phyloP scores from a whole-genome alignment of 2,888 invertebrate genomes.

The Nomada ferruginata region DNA sequence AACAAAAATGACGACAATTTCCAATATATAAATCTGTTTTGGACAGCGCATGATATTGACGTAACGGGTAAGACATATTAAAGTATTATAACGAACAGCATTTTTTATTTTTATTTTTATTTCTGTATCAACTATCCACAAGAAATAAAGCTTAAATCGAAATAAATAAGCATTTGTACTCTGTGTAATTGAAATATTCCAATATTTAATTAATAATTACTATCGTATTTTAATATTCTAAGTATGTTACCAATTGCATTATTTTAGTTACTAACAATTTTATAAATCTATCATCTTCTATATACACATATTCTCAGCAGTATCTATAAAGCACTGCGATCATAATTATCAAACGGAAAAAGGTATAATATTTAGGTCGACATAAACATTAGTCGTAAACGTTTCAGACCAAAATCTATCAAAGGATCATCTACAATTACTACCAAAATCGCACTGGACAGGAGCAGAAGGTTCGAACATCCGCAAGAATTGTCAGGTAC shows the following conservation, averaged over 20 bases:
- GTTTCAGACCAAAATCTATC: slow-evolving; percentile 33
- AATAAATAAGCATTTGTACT: neutral
- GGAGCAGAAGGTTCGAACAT: slow-evolving; percentile 6
- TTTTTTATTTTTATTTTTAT: neutral
- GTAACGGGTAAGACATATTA: slow-evolving; percentile 30
- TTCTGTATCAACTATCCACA: neutral
- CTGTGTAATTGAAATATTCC: too few species aligned
- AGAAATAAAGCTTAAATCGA: neutral
- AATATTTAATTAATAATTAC: too few species aligned
- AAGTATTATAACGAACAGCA: neutral
- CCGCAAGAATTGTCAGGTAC: slow-evolving; percentile 55
- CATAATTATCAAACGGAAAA: neutral
- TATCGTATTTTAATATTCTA: neutral
- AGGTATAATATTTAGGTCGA: neutral
- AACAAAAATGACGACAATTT: neutral
- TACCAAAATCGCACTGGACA: neutral
- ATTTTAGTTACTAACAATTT: neutral
- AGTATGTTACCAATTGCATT: neutral
- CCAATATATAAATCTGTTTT: slow-evolving; percentile 46
- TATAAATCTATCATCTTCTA: too few species aligned
- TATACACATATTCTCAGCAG: too few species aligned
- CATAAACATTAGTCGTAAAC: neutral
- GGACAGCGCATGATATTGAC: slow-evolving; percentile 15
- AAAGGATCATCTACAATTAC: slow-evolving; percentile 11
- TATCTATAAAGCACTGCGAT: too few species aligned